Evolutionary conservation across 2,113 vertebrate genomes (phyloP), one percentile per base, ranked within the genome.

Genomic region (Pedetes capensis): DNA sequence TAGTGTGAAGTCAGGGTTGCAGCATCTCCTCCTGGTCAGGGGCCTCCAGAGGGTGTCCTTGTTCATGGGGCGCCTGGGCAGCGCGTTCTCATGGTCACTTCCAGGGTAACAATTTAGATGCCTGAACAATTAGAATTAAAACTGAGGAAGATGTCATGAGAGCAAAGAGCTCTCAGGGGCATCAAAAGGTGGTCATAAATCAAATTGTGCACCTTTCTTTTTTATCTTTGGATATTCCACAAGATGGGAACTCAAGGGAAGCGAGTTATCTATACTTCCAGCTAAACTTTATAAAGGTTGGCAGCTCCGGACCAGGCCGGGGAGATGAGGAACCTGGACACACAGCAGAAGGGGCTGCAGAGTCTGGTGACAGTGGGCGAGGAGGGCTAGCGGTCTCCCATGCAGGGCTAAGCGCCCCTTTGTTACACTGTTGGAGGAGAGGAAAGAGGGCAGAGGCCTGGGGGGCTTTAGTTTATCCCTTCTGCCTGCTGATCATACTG

Each of bases 221-320:
- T n/a, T n/a, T n/a, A n/a, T n/a, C n/a, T n/a, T n/a, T n/a, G n/a
- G n/a, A n/a, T n/a, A n/a, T n/a, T n/a, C n/a, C n/a, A n/a, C n/a
- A n/a, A n/a, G n/a, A n/a, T n/a, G n/a, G n/a, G n/a, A n/a, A n/a
- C n/a, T n/a, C n/a, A n/a, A n/a, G n/a, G n/a, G n/a, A n/a, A n/a
- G n/a, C n/a, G n/a, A n/a, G n/a, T n/a, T n/a, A n/a, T n/a, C n/a
- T n/a, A n/a, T n/a, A n/a, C n/a, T n/a, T n/a, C n/a, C n/a, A n/a
- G n/a, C n/a, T n/a, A n/a, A n/a, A n/a, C n/a, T n/a, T n/a, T n/a
- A n/a, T n/a, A n/a, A n/a, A n/a, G n/a, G n/a, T n/a, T n/a, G n/a
- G 98, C 98, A 98, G 98, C 96, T 96, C 98, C 98, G 98, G 98
- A 99, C 98, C 98, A 98, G 97, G 97, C 96, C 92, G 94, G 96